These are phyloP conservation scores for Pseudomyrmex cubaensis DNA, from an alignment of 1,140 invertebrate species.

Conservation along the genomic window DNA sequence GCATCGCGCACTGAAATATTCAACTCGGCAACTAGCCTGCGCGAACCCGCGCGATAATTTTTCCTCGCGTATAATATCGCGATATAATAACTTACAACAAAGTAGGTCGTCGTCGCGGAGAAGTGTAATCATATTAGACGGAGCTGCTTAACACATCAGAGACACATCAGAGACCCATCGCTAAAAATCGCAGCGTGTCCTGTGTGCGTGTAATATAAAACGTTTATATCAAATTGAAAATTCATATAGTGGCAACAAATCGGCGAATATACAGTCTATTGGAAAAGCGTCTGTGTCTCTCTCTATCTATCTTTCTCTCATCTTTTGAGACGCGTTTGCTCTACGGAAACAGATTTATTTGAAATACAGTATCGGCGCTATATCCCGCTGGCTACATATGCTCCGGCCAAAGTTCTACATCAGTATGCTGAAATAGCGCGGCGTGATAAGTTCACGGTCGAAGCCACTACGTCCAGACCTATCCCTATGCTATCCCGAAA, in stretches of 20 bases:
- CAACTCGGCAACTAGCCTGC: not conserved
- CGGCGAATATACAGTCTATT: not conserved
- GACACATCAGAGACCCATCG: not conserved
- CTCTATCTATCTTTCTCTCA: too few species aligned
- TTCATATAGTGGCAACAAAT: not conserved
- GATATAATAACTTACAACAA: constrained; percentile 31
- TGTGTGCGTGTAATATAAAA: too few species aligned
- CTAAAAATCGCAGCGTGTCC: not conserved
- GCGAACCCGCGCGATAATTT: not conserved
- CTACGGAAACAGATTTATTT: not conserved
- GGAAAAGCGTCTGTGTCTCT: not conserved
- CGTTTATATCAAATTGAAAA: constrained; percentile 16
- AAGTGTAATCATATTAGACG: constrained; percentile 20
- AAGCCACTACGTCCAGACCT: constrained; percentile 58
- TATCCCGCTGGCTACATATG: constrained; percentile 5
- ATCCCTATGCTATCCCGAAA: constrained; percentile 52
- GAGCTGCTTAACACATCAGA: not conserved
- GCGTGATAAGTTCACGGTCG: constrained; percentile 70
- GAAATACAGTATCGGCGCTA: not conserved
- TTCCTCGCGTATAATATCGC: not conserved
- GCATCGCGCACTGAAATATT: constrained; percentile 44
- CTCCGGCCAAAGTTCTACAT: constrained; percentile 10
- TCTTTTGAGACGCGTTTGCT: not conserved
- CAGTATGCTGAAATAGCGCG: constrained; percentile 65
- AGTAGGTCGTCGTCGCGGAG: not conserved